Base-by-base conservation (phyloP, 1,140 invertebrate species). In the Neoseiulus cucumeris region DNA sequence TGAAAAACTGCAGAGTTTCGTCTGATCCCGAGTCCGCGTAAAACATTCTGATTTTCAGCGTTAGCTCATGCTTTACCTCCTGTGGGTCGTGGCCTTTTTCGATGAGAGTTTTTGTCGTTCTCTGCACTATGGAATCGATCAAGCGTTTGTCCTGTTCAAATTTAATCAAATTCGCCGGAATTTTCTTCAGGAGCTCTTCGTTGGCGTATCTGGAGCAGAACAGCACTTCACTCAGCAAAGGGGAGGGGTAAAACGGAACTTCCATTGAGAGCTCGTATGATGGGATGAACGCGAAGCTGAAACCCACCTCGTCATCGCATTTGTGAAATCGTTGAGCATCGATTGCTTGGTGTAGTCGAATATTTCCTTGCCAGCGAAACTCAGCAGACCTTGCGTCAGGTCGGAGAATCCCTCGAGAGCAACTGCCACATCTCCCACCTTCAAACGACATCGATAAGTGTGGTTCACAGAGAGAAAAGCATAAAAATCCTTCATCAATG, bases 291-390 rank as follows among this genome's bases (percentile, higher is more conserved):
- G n/a, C n/a, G n/a, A 39, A 39, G 4, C 33, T 6, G 9, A 39
- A 39, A 39, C 51, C 6, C 17, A 59, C 51, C 51, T 59, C 25
- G 51, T 59, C 51, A 59, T 59, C 2, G 51, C 51, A 6, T 59
- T 25, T 33, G 14, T 14, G 33, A 59, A 59, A 25, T 59, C 51
- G 22, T 59, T 33, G n/a, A 59, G 51, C 51, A 59, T 59, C 17
- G 51, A 59, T 6, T 59, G 51, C 51, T 59, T 59, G 14, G 51
- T 59, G 33, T 59, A 59, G 22, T 59, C 51, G 33, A 59, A 59
- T 12, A 59, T 59, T 25, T 59, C 51, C 22, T 59, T 59, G 4
- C 51, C 51, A 25, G 33, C 51, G 22, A 59, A 59, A 9, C 33
- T 59, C 12, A 59, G 22, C 4, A 59, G 51, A 59, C 51, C 33